A percentile compares a stretch with the other conserved stretches of the same genome.
phyloP scores from a whole-genome alignment of 2,797 vertebrate species.

The Orientallactaga sibirica region DNA sequence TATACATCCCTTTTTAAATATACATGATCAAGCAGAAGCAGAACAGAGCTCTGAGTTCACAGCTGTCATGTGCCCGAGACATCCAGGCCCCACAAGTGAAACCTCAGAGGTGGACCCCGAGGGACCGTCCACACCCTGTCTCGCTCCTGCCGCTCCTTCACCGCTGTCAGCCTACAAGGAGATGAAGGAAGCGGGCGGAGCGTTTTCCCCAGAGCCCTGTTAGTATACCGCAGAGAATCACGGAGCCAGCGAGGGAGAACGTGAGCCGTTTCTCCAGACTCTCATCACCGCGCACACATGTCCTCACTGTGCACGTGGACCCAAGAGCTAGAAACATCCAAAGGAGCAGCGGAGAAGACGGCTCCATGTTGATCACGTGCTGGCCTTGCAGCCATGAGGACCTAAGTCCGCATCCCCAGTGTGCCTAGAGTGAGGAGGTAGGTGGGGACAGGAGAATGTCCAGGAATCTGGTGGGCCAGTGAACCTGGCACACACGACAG shows the following conservation, averaged over 20 bases:
- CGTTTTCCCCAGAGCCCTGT: background rate
- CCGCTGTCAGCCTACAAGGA: background rate
- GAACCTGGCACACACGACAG: too few relatives aligned
- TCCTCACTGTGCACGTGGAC: too few relatives aligned
- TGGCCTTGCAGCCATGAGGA: too few relatives aligned
- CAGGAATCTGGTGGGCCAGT: too few relatives aligned
- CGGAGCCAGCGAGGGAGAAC: background rate
- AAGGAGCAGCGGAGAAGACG: too few relatives aligned
- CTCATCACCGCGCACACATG: too few relatives aligned
- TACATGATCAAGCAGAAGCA: background rate
- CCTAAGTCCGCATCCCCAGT: too few relatives aligned
- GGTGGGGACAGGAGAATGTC: too few relatives aligned
- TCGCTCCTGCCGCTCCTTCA: constrained; percentile 16
- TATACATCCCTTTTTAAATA: constrained; percentile 31
- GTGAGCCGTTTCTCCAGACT: background rate
- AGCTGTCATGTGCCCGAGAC: background rate
- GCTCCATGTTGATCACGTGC: too few relatives aligned
- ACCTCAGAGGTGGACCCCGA: background rate
- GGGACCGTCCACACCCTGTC: background rate
- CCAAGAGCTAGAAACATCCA: too few relatives aligned
- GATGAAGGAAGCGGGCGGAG: constrained; percentile 24
- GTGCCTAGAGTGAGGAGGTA: too few relatives aligned
- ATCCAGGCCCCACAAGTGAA: background rate
- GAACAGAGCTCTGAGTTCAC: background rate
- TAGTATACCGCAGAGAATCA: background rate